Percentiles rank a stretch among this genome's conserved stretches.
These are phyloP conservation scores for Caenorhabditis briggsae DNA, from an alignment of 1,140 invertebrate species.

Conservation along the genomic window DNA sequence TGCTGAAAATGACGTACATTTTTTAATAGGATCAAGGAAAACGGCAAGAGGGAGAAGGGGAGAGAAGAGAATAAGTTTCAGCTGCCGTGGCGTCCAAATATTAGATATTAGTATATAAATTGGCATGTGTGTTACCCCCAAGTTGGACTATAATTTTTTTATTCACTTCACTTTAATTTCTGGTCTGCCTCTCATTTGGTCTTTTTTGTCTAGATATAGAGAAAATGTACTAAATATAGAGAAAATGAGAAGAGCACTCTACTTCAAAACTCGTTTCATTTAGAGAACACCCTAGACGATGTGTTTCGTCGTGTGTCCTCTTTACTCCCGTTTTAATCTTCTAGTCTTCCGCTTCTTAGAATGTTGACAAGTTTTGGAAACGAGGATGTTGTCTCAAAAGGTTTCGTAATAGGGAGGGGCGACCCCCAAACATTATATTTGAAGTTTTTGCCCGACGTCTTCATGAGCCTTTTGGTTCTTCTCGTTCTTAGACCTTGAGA, in stretches of 20 bases:
- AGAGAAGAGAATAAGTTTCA: slow-evolving; percentile 27
- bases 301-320: not conserved
- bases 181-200: not conserved
- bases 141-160: not conserved
- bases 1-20: slow-evolving; percentile 28
- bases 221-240: too few relatives aligned
- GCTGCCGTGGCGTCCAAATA: not conserved
- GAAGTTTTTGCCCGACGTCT: not conserved
- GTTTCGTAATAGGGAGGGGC: slow-evolving; percentile 11
- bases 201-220: not conserved
- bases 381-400: not conserved
- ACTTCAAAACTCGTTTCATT: slow-evolving; percentile 39
- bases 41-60: not conserved
- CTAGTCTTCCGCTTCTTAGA: slow-evolving; percentile 6
- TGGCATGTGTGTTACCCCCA: not conserved
- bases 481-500: too few relatives aligned
- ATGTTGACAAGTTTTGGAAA: slow-evolving; percentile 39
- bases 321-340: not conserved
- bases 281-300: slow-evolving; percentile 28
- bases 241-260: not conserved
- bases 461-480: too few relatives aligned
- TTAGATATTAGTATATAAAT: not conserved
- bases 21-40: slow-evolving; percentile 11
- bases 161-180: not conserved
- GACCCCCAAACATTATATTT: not conserved